Conservation (phyloP, 1,140 invertebrate genomes). For the Drosophila seguyi region DNA sequence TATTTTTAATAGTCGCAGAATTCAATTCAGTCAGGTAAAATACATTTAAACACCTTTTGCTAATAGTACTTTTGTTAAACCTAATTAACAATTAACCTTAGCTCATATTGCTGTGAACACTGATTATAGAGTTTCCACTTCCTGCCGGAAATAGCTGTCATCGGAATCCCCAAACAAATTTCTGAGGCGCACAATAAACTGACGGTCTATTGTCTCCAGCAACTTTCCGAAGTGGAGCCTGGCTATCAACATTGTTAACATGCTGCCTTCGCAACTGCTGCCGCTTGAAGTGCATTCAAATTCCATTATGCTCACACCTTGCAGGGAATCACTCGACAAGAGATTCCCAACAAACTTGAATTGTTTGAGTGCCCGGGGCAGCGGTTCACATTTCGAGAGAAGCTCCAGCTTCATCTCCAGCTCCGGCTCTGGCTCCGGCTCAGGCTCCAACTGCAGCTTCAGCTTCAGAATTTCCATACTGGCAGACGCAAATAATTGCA, state of each 20-base stretch:
- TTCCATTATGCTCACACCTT: constrained; percentile 53
- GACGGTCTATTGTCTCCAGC: constrained; percentile 10
- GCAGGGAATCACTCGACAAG: constrained; percentile 31
- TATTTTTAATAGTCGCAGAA: not conserved
- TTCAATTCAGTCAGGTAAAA: too few relatives aligned
- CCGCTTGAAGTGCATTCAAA: constrained; percentile 35
- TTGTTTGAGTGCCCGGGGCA: constrained; percentile 49
- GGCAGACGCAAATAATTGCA: constrained; percentile 67
- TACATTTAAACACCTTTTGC: not conserved
- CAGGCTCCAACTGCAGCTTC: not conserved
- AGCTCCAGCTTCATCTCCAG: not conserved
- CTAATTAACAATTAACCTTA: not conserved
- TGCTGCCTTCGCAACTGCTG: constrained; percentile 25
- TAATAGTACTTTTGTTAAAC: not conserved
- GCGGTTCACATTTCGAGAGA: constrained; percentile 42
- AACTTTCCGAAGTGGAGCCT: constrained; percentile 8
- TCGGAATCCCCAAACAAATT: constrained; percentile 4
- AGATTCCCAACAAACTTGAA: constrained; percentile 42
- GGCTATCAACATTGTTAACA: constrained; percentile 34
- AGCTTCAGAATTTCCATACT: constrained; percentile 38
- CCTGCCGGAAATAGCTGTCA: not conserved
- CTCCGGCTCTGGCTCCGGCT: not conserved
- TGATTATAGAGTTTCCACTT: not conserved
- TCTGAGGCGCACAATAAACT: constrained; percentile 3
- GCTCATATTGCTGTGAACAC: not conserved